A percentile compares a stretch with the other conserved stretches of the same genome.
Evolutionary conservation across 2,113 vertebrate species (phyloP).

Genomic region (Odontophorus gujanensis): DNA sequence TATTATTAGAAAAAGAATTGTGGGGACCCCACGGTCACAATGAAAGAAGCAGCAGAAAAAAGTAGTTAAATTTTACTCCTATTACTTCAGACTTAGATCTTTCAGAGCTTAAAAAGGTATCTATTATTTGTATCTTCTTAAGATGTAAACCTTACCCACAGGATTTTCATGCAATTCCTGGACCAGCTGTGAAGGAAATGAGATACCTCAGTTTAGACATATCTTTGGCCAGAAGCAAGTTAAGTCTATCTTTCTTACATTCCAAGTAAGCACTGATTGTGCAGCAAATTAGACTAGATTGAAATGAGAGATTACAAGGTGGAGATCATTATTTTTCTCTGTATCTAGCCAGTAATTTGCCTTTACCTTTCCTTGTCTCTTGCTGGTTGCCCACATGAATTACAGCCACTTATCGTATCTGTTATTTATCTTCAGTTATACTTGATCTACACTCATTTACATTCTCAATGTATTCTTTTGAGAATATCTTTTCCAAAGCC

Average conservation of each 20-base stretch:
- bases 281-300: background rate
- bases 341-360: background rate
- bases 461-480: background rate
- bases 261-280: background rate
- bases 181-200: background rate
- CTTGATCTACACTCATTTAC: background rate
- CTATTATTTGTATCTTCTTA: background rate
- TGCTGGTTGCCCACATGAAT: background rate
- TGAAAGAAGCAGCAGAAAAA: background rate
- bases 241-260: background rate
- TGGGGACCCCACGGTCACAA: background rate
- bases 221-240: background rate
- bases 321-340: background rate
- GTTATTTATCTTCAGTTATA: background rate
- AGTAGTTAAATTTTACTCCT: background rate
- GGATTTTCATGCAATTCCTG: background rate
- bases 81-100: background rate
- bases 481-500: background rate
- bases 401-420: background rate
- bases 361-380: background rate
- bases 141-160: background rate
- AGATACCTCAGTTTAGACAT: background rate
- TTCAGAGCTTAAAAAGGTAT: background rate
- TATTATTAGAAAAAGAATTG: constrained; percentile 25
- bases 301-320: background rate